Conservation (phyloP, 2,797 vertebrate species). For the Gephyroberyx darwinii region DNA sequence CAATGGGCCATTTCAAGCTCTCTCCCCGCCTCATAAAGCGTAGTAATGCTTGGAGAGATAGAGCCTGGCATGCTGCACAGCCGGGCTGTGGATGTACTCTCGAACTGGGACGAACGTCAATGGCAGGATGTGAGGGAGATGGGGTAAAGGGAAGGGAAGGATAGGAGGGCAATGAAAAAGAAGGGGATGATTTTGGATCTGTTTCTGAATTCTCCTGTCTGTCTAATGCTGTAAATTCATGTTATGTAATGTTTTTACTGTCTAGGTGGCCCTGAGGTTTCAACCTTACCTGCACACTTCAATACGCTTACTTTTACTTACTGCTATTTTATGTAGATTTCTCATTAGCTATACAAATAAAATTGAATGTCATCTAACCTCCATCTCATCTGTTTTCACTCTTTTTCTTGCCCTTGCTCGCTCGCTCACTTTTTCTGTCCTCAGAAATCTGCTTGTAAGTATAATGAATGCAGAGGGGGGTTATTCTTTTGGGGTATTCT, state of each 20-base stretch:
- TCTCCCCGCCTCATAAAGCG: constrained; percentile 64
- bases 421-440: not conserved
- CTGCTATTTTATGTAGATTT: not conserved
- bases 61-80: constrained; percentile 20
- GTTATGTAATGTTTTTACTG: not conserved
- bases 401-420: not conserved
- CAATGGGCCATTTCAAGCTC: constrained; percentile 69
- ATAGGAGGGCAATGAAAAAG: not conserved
- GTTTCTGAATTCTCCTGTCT: not conserved
- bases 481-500: not conserved
- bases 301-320: not conserved
- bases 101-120: constrained; percentile 32
- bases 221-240: not conserved
- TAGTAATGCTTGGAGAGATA: constrained; percentile 51
- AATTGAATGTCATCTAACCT: not conserved
- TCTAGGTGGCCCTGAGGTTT: not conserved
- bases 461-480: not conserved
- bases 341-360: not conserved
- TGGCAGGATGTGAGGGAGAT: constrained; percentile 21
- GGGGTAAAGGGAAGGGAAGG: not conserved
- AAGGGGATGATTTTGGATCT: not conserved
- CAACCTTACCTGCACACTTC: not conserved
- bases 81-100: constrained; percentile 16
- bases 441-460: not conserved
- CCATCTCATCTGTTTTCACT: not conserved